Conservation (phyloP, 1,140 invertebrate species). For the Pseudoatta argentina region DNA sequence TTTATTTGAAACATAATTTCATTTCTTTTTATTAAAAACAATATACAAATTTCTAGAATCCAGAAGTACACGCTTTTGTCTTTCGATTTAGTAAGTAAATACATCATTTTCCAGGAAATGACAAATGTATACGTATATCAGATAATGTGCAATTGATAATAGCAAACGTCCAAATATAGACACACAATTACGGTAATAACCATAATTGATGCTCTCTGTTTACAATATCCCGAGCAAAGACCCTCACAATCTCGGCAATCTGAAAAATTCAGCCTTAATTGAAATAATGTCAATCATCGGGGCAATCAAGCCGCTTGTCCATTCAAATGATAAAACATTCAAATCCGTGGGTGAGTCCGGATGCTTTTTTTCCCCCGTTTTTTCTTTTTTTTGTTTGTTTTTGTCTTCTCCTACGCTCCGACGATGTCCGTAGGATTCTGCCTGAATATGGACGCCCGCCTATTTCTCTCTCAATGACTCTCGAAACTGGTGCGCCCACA, state of each 20-base stretch:
- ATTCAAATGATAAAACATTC: constrained; percentile 36
- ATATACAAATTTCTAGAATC: background rate
- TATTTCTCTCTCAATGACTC: constrained; percentile 75
- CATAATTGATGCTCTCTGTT: constrained; percentile 15
- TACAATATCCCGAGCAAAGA: background rate
- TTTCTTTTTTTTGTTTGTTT: background rate
- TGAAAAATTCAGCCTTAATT: constrained; percentile 55
- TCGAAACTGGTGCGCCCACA: constrained; percentile 80
- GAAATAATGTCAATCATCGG: constrained; percentile 40
- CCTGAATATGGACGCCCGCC: constrained; percentile 66
- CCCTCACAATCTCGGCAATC: constrained; percentile 8
- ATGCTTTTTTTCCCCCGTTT: background rate
- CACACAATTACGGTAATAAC: constrained; percentile 28
- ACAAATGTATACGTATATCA: too few relatives aligned
- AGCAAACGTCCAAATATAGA: background rate
- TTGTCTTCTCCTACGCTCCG: constrained; percentile 11
- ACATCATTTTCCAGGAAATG: background rate
- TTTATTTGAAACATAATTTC: background rate
- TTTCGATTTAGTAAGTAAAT: background rate
- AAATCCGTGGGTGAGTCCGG: constrained; percentile 38
- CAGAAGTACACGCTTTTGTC: background rate
- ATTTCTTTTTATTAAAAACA: background rate
- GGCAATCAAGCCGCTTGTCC: constrained; percentile 31
- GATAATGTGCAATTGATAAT: background rate
- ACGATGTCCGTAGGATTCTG: constrained; percentile 67